Conservation (phyloP, 2,888 invertebrate species). For the Bibio marci region DNA sequence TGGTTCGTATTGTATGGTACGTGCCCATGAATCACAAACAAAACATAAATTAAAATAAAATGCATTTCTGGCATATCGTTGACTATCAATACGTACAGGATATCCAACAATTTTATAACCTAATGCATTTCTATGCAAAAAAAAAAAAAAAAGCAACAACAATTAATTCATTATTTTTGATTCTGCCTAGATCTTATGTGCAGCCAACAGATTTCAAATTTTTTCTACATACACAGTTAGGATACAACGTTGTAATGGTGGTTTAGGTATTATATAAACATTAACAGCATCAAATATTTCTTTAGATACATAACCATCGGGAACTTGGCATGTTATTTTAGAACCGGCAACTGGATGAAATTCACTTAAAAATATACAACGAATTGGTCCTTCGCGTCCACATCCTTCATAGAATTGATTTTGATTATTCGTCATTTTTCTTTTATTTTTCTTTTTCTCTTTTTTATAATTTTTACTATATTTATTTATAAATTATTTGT, state of each 20-base stretch:
- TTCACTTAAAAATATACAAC: constrained; percentile 66
- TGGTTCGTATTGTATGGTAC: constrained; percentile 84
- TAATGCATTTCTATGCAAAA: constrained; percentile 33
- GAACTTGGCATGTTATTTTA: constrained; percentile 75
- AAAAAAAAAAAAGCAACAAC: too few species aligned
- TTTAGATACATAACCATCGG: constrained; percentile 78
- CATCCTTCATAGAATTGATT: constrained; percentile 38
- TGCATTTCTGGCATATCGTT: constrained; percentile 83
- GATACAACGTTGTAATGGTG: constrained; percentile 73
- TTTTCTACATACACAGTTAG: constrained; percentile 85
- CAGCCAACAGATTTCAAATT: too few species aligned
- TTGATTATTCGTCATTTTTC: background rate
- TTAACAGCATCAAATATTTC: constrained; percentile 87
- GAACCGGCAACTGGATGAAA: constrained; percentile 65
- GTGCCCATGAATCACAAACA: constrained; percentile 76
- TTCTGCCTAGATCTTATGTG: too few species aligned
- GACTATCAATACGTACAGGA: constrained; percentile 76
- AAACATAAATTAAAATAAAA: constrained; percentile 91
- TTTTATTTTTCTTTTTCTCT: too few species aligned
- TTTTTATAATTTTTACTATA: too few species aligned
- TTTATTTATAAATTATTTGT: too few species aligned
- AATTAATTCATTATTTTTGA: too few species aligned
- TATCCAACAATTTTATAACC: constrained; percentile 85
- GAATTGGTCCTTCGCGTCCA: constrained; percentile 55
- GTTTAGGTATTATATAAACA: constrained; percentile 90